Base-by-base conservation (phyloP, 2,888 invertebrate genomes). In the Heterodera filipjevi region DNA sequence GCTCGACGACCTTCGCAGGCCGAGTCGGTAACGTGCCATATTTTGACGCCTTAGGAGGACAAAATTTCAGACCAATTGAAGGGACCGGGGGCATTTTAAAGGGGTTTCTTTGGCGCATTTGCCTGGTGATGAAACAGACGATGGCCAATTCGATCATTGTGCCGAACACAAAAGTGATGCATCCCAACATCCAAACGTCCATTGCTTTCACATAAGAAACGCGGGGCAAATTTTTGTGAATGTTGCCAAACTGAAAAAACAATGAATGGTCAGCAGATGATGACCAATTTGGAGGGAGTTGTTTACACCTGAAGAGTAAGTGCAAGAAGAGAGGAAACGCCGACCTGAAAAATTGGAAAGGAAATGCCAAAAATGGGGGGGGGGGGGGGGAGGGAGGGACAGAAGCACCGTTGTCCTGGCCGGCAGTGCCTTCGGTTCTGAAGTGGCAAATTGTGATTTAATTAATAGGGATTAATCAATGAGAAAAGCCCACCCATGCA, bases 71-170 rank as follows among this genome's bases (percentile, higher is more conserved):
- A n/a, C n/a, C n/a, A n/a, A n/a, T n/a, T n/a, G n/a, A n/a, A n/a
- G n/a, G n/a, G n/a, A n/a, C n/a, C n/a, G n/a, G 46, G 30, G 77
- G 71, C 66, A 71, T 72, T 66, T 82, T 82, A 32, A 53, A 70
- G n/a, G n/a, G n/a, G n/a, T n/a, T n/a, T n/a, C n/a, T 75, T 74
- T 16, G 85, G 81, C 81, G 30, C 59, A 39, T 72, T 35, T 87
- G 85, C 71, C 88, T 82, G n/a, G 84, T 85, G 70, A 89, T 86
- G 82, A 87, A 89, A 77, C 89, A 89, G 66, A 89, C 89, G 79
- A 89, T 83, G n/a, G 89, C 89, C 75, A 89, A 80, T 79, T 89
- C 89, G 66, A 89, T 86, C 68, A 89, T 89, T 27, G 89, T 89
- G 71, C 85, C 86, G 82, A 89, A 89, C 30, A 89, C 89, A 80